Conservation (phyloP, 2,888 invertebrate species). For the Torymus auratus region DNA sequence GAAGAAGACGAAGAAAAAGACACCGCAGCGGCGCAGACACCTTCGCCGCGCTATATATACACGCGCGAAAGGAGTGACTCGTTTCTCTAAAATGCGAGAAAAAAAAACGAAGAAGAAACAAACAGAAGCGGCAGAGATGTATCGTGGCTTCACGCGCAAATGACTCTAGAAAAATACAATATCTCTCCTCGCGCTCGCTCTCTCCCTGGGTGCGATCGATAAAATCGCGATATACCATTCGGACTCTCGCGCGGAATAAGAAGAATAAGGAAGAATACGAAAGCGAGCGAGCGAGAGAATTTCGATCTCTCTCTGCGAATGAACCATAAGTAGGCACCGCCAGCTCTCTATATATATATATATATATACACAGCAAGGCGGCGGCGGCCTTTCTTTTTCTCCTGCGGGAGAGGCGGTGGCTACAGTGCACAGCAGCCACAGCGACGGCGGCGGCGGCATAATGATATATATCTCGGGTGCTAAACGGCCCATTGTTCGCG, state of each 20-base stretch:
- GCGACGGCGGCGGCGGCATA: conserved; percentile 68
- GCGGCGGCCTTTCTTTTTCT: conserved; percentile 50
- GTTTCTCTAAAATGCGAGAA: conserved; percentile 41
- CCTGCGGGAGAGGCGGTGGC: conserved; percentile 60
- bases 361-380: conserved; percentile 25
- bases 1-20: neutral
- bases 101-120: too few species aligned
- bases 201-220: conserved; percentile 58
- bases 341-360: conserved; percentile 41
- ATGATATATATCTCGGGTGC: conserved; percentile 75
- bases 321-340: conserved; percentile 61
- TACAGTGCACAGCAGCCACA: conserved; percentile 35
- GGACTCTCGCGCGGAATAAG: conserved; percentile 6
- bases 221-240: conserved; percentile 59
- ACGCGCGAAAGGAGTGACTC: conserved; percentile 47
- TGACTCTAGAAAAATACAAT: conserved; percentile 47
- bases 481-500: conserved; percentile 76
- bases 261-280: conserved; percentile 25
- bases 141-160: conserved; percentile 55
- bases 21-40: too few species aligned
- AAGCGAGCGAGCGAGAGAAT: conserved; percentile 62
- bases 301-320: conserved; percentile 57
- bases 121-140: conserved; percentile 52
- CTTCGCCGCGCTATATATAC: too few species aligned
- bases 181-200: conserved; percentile 29